A percentile compares a stretch with the other conserved stretches of the same genome.
Evolutionary conservation across 1,140 invertebrate genomes (phyloP).

Genomic region (Drosophila dunni): DNA sequence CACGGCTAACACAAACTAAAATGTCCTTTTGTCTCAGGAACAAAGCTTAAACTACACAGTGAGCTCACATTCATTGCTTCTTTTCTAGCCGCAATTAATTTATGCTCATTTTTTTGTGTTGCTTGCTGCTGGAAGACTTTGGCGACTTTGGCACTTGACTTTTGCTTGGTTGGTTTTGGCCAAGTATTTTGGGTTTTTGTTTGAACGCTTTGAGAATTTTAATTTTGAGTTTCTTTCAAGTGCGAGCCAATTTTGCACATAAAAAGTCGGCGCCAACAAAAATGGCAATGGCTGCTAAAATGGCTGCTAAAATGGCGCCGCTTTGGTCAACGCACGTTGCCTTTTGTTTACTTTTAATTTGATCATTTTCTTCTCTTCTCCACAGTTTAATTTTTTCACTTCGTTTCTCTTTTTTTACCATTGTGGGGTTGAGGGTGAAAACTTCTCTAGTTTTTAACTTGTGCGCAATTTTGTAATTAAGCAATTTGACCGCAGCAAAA

Average conservation of each 20-base stretch:
- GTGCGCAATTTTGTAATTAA: constrained; percentile 81
- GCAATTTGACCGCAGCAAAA: constrained; percentile 75
- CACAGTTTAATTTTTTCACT: no score
- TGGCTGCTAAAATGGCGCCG: constrained; percentile 60
- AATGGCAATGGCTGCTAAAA: constrained; percentile 46
- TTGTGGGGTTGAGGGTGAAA: background rate
- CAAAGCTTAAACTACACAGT: constrained; percentile 42
- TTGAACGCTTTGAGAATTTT: constrained; percentile 79
- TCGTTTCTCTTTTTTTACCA: constrained; percentile 8
- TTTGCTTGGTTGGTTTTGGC: constrained; percentile 50
- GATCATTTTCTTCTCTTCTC: constrained; percentile 46
- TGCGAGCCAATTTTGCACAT: constrained; percentile 26
- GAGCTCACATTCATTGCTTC: constrained; percentile 11
- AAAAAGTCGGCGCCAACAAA: constrained; percentile 63
- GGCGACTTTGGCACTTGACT: constrained; percentile 68
- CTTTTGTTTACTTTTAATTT: constrained; percentile 83
- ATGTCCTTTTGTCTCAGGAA: constrained; percentile 58
- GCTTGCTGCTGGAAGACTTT: constrained; percentile 8
- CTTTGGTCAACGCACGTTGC: constrained; percentile 72
- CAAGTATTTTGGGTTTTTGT: constrained; percentile 35
- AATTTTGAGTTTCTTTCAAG: constrained; percentile 73
- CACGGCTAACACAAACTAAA: constrained; percentile 39
- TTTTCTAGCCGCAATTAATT: constrained; percentile 74
- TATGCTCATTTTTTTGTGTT: constrained; percentile 60
- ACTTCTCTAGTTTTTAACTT: constrained; percentile 57